Evolutionary conservation across 2,888 invertebrate species (phyloP).

Genomic region (Spodoptera exigua): DNA sequence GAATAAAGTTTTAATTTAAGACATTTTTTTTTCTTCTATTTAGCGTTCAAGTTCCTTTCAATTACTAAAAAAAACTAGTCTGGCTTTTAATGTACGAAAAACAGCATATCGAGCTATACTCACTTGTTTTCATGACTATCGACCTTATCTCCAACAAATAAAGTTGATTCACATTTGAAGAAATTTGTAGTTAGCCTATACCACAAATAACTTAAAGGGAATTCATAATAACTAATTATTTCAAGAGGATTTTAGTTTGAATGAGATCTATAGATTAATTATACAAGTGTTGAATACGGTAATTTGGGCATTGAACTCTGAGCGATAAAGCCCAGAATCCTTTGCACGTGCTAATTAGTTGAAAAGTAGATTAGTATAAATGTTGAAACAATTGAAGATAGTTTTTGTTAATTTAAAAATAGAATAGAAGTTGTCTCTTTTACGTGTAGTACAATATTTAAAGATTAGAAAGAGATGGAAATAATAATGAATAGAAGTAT

Average conservation of each 20-base stretch:
- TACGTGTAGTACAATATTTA: slow-evolving; percentile 16
- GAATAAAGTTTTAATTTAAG: too few relatives aligned
- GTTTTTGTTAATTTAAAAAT: slow-evolving; percentile 39
- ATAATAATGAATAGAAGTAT: slow-evolving; percentile 2
- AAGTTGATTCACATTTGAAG: too few relatives aligned
- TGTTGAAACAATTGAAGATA: slow-evolving; percentile 46
- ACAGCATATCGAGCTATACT: too few relatives aligned
- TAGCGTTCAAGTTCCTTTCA: slow-evolving; percentile 6
- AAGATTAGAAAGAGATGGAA: slow-evolving; percentile 20
- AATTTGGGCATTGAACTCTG: slow-evolving; percentile 8
- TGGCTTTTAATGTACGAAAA: slow-evolving; percentile 27
- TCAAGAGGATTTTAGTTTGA: slow-evolving; percentile 40
- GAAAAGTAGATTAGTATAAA: slow-evolving; percentile 40
- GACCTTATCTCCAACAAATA: too few relatives aligned
- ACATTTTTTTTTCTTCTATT: too few relatives aligned
- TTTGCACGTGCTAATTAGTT: slow-evolving; percentile 21
- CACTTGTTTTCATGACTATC: too few relatives aligned
- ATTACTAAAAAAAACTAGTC: slow-evolving; percentile 9
- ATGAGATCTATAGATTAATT: slow-evolving; percentile 36
- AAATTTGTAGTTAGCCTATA: neutral
- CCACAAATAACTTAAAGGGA: slow-evolving; percentile 38
- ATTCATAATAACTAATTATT: slow-evolving; percentile 47
- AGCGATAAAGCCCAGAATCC: neutral
- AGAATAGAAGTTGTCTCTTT: slow-evolving; percentile 26
- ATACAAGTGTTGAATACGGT: slow-evolving; percentile 1